Evolutionary conservation across 2,888 invertebrate genomes (phyloP), one percentile per base, ranked within the genome.

Genomic region (Koerneria pararmatus): DNA sequence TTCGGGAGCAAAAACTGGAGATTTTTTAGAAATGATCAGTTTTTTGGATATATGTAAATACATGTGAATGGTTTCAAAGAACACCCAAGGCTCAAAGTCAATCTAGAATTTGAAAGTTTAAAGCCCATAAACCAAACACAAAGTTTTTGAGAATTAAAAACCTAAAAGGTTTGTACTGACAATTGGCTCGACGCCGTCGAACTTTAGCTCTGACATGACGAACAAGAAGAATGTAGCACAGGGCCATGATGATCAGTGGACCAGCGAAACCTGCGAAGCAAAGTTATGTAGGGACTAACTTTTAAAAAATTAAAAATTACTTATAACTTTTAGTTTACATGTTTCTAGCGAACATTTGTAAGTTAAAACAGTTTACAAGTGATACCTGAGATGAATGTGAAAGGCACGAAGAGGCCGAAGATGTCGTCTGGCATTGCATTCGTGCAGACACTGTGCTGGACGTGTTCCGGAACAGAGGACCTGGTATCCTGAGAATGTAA

Each of bases 211-310:
- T 67, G 41, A 79, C 78, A 63, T 79, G 78, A 22, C 73, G 75
- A n/a, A 79, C 78, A 48, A 79, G 71, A 27, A 74, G 66, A 29
- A 78, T 70, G 66, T 79, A 79, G 66, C 79, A 79, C 46, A 69
- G 63, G 11, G 78, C 68, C 79, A 79, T 79, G n/a, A 78, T 71
- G 27, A 67, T 62, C 51, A 79, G 73, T 29, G 79, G 79, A 34
- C 74, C 66, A 41, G 69, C 11, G 19, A 46, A 19, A 11, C 46
- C 46, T 15, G 11, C 46, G 46, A 11, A 46, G 19, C 46, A 15
- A 15, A 46, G 11, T 46, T 15, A 46, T 46, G 46, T 15, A 11
- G 19, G 46, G 19, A 46, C 19, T 15, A 46, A 46, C 46, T 15
- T 15, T 46, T 46, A 15, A 46, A 46, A 46, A 46, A 46, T 15